These are phyloP conservation scores for Argyrosomus japonicus DNA, from an alignment of 2,113 vertebrate species.

Conservation along the genomic window DNA sequence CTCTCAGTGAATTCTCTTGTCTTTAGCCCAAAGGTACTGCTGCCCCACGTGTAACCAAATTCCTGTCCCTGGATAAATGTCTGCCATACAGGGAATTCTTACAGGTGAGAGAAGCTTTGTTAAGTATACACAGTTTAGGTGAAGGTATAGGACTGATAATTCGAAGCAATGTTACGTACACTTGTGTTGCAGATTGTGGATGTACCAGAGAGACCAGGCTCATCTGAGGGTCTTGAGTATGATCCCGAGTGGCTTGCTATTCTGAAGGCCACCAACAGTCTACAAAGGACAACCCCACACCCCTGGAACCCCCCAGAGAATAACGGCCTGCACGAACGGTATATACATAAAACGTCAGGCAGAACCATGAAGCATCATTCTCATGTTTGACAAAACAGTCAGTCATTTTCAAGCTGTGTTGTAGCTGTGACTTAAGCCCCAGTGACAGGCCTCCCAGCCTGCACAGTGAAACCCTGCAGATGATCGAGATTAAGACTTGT, in stretches of 20 bases:
- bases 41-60: constrained; percentile 91
- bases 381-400: not conserved
- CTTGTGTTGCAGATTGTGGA: constrained; percentile 85
- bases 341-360: not conserved
- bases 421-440: not conserved
- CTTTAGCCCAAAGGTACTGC: constrained; percentile 81
- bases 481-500: too few species aligned
- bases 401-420: not conserved
- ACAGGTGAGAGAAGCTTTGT: constrained; percentile 85
- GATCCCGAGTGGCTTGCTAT: constrained; percentile 96
- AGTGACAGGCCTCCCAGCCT: not conserved
- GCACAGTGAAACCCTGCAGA: too few species aligned
- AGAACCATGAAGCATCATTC: too few species aligned
- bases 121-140: not conserved
- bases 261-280: constrained; percentile 90
- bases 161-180: not conserved
- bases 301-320: constrained; percentile 93
- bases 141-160: not conserved
- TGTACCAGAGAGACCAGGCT: constrained; percentile 88
- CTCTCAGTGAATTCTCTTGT: constrained; percentile 7
- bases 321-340: constrained; percentile 92
- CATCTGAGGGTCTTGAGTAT: constrained; percentile 89
- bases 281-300: constrained; percentile 86
- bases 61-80: constrained; percentile 98
- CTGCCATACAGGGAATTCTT: constrained; percentile 95